Evolutionary conservation across 1,140 invertebrate species (phyloP).

Genomic region (Drosophila triauraria): DNA sequence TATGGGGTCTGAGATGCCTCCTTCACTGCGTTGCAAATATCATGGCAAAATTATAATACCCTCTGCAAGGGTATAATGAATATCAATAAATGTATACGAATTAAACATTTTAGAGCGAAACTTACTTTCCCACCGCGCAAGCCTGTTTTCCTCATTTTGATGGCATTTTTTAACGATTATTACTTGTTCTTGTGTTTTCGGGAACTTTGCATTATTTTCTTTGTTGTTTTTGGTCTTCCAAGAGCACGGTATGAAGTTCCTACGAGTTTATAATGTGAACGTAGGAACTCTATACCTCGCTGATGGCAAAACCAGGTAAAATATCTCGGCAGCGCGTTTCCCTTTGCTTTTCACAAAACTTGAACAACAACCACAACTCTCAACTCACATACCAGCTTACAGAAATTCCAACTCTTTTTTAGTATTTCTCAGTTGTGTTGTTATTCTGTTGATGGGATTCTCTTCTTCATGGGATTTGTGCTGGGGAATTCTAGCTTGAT

Average conservation of each 20-base stretch:
- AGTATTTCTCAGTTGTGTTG: slow-evolving; percentile 28
- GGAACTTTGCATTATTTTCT: slow-evolving; percentile 23
- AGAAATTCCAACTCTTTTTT: slow-evolving; percentile 52
- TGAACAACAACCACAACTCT: slow-evolving; percentile 41
- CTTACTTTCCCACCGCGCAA: slow-evolving; percentile 27
- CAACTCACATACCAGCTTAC: slow-evolving; percentile 46
- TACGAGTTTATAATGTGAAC: slow-evolving; percentile 83
- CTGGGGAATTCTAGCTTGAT: slow-evolving; percentile 37
- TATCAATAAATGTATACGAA: neutral
- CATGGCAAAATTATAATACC: too few species aligned
- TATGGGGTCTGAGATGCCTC: too few species aligned
- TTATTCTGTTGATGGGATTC: slow-evolving; percentile 30
- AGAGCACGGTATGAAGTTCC: slow-evolving; percentile 86
- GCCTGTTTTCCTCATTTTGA: neutral
- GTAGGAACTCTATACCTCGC: slow-evolving; percentile 86
- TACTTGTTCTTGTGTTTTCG: slow-evolving; percentile 24
- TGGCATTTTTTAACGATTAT: slow-evolving; percentile 9
- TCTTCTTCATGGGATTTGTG: slow-evolving; percentile 45
- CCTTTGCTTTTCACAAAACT: slow-evolving; percentile 43
- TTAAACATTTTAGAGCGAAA: neutral
- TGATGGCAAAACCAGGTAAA: slow-evolving; percentile 85
- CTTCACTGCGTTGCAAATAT: too few species aligned
- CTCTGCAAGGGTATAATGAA: too few species aligned
- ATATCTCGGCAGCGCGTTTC: slow-evolving; percentile 60
- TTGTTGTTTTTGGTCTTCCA: slow-evolving; percentile 83